Evolutionary conservation across 2,888 invertebrate genomes (phyloP), one percentile per base, ranked within the genome.

Genomic region (Coenonympha arcania): DNA sequence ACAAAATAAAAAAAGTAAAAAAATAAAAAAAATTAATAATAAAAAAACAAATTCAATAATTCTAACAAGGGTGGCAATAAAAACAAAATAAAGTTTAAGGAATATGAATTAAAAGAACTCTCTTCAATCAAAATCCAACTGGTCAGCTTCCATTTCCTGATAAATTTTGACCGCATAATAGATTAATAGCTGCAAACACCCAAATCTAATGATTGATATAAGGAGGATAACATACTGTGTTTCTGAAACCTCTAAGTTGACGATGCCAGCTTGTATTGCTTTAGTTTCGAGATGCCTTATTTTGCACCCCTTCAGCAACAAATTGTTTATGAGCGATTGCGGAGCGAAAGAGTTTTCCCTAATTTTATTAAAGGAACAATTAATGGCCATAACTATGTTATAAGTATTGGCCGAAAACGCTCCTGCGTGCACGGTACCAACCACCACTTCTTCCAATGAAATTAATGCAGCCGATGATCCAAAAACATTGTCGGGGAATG

Each of bases 321-420:
- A 82, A 59, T 88, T 88, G 48, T 88, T 79, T 55, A 93, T 89
- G 13, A 90, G 78, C 0, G 90, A 90, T 51, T 88, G 79, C 36
- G 88, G 87, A 18, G 88, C 88, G 66, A 92, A 90, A 0, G 92
- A 90, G 39, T 89, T 89, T n/a, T 83, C 76, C 66, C 90, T 88
- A 36, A 93, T 87, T 22, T 80, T 73, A 44, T 86, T 73, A 50
- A 93, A 86, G 6, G 89, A 87, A 36, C 90, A 89, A 69, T 91
- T 90, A 53, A 87, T 83, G 13, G 92, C 88, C 59, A 79, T 78
- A 6, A 93, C 88, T 41, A 88, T 81, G 56, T 89, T 88, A 63
- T 92, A 90, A 33, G 88, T 88, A 62, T 89, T 88, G 1, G 92
- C 90, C 44, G 88, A 88, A 65, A 93, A 93, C 0, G 93, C 92